Evolutionary conservation across 2,113 vertebrate species (phyloP).

Genomic region (Circaetus gallicus): DNA sequence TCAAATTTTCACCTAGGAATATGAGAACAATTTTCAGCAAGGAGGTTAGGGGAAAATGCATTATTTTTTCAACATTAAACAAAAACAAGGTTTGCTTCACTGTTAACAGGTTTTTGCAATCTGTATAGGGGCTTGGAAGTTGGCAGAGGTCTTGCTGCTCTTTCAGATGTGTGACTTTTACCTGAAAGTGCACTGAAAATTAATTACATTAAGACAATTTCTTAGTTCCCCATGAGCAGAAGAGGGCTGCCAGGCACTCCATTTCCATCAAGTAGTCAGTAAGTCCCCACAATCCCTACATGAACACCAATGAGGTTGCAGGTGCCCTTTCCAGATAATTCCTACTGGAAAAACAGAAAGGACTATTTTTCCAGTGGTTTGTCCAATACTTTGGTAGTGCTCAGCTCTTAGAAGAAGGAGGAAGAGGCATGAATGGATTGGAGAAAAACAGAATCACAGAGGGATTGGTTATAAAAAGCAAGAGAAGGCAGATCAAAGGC

Average conservation of each 20-base stretch:
- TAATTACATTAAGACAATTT: background rate
- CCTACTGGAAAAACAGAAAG: background rate
- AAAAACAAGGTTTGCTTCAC: background rate
- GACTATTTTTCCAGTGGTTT: background rate
- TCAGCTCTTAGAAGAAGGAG: background rate
- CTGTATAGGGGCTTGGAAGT: background rate
- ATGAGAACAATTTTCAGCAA: background rate
- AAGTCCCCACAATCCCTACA: background rate
- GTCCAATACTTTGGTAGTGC: background rate
- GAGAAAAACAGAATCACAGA: background rate
- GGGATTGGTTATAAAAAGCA: background rate
- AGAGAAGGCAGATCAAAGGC: background rate
- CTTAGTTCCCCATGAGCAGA: background rate
- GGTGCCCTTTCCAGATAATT: background rate
- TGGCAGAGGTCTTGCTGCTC: background rate
- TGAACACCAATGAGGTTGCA: background rate
- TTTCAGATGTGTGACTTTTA: background rate
- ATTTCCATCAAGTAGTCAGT: fast-evolving
- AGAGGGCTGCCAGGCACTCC: background rate
- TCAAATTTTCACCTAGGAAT: background rate
- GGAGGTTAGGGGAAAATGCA: fast-evolving
- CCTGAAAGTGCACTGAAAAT: background rate
- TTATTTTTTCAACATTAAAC: background rate
- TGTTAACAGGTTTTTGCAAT: background rate
- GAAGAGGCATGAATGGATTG: background rate